Percentiles rank a stretch among this genome's conserved stretches.
Evolutionary conservation across 1,140 invertebrate genomes (phyloP).

Genomic region (Drosophila setifemur): DNA sequence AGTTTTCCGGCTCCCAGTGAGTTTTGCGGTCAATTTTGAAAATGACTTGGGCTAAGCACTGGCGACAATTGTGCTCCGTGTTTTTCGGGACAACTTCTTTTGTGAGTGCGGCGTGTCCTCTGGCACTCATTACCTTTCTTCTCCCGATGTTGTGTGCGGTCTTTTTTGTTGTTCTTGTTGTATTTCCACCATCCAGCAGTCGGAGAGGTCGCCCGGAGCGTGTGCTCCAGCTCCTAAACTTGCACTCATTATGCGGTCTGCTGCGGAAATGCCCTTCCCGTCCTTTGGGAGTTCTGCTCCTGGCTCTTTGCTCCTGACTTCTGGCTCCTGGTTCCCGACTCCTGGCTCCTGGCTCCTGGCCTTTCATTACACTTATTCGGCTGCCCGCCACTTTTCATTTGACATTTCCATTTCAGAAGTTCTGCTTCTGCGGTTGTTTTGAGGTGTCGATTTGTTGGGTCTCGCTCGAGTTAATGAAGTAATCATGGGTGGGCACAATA

Average conservation of each 20-base stretch:
- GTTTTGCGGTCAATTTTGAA: constrained; percentile 77
- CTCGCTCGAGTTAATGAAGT: constrained; percentile 65
- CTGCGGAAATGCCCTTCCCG: constrained; percentile 71
- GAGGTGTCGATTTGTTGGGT: constrained; percentile 72
- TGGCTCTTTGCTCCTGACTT: constrained; percentile 48
- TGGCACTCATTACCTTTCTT: constrained; percentile 76
- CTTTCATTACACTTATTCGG: constrained; percentile 72
- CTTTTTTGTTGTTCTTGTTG: background rate
- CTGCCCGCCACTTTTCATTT: constrained; percentile 63
- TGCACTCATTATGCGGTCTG: constrained; percentile 80
- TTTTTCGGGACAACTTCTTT: constrained; percentile 45
- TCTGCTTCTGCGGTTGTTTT: constrained; percentile 46
- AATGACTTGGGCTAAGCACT: constrained; percentile 79
- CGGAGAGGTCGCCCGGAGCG: constrained; percentile 38
- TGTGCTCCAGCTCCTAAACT: constrained; percentile 6
- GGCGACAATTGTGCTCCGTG: constrained; percentile 66
- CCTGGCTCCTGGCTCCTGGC: constrained; percentile 32
- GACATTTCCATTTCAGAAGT: constrained; percentile 63
- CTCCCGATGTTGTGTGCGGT: background rate
- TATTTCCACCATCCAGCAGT: background rate
- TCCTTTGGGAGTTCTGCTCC: constrained; percentile 44
- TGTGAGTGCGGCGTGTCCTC: constrained; percentile 64
- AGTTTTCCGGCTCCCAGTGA: too few species aligned
- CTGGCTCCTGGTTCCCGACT: constrained; percentile 56
- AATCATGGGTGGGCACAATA: constrained; percentile 44